Conservation (phyloP, 2,888 invertebrate genomes). For the Chirona hameri region DNA sequence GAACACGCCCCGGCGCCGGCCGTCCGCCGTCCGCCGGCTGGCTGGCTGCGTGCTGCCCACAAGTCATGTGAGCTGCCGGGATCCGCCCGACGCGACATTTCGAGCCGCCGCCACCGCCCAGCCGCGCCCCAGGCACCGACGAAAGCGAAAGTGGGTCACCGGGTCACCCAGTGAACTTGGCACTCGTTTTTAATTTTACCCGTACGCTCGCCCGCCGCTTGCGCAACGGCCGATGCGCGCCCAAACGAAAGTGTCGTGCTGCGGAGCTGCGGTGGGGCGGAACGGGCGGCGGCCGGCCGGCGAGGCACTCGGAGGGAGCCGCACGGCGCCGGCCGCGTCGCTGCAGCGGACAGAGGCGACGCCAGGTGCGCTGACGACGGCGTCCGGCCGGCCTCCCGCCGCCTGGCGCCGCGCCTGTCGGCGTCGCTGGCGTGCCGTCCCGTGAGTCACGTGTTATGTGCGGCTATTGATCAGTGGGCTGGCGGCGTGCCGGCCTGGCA, state of each 20-base stretch:
- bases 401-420: not conserved
- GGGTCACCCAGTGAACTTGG: slow-evolving; percentile 22
- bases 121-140: not conserved
- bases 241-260: not conserved
- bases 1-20: too few species aligned
- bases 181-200: slow-evolving; percentile 2
- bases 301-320: not conserved
- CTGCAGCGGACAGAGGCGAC: not conserved
- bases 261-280: not conserved
- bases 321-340: not conserved
- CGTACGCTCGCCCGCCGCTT: not conserved
- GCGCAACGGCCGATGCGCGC: not conserved
- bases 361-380: not conserved
- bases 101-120: not conserved
- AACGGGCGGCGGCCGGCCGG: not conserved
- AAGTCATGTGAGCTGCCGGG: too few species aligned
- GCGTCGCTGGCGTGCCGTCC: not conserved
- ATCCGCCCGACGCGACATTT: too few species aligned
- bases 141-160: slow-evolving; percentile 3
- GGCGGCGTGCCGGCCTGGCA: not conserved
- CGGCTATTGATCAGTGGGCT: slow-evolving; percentile 3
- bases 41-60: too few species aligned
- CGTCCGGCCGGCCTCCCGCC: not conserved
- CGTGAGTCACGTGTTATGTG: not conserved
- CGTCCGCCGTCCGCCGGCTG: too few species aligned